phyloP scores from a whole-genome alignment of 2,797 vertebrate genomes.

The Girardinus metallicus region DNA sequence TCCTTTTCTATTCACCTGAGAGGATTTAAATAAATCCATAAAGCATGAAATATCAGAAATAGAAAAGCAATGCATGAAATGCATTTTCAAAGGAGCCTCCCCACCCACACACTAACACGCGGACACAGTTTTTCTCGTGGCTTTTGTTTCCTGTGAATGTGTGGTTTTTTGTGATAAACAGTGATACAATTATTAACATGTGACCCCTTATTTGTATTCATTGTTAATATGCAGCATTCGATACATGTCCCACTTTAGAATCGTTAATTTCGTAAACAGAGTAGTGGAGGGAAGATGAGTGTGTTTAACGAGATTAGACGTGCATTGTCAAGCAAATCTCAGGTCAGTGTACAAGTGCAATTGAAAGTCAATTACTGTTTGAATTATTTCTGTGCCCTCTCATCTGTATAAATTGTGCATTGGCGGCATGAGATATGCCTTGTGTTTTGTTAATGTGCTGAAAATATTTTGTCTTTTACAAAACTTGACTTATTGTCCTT shows the following conservation, averaged over 20 bases:
- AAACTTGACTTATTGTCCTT: too few species aligned
- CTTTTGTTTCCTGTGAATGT: constrained; percentile 48
- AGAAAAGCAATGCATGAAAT: constrained; percentile 79
- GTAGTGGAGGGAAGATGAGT: constrained; percentile 81
- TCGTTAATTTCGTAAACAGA: constrained; percentile 85
- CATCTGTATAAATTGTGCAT: constrained; percentile 62
- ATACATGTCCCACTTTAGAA: constrained; percentile 78
- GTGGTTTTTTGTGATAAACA: constrained; percentile 65
- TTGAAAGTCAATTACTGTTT: constrained; percentile 82
- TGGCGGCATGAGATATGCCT: constrained; percentile 57
- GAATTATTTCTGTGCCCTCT: constrained; percentile 72
- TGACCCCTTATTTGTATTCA: constrained; percentile 73
- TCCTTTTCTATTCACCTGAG: constrained; percentile 81
- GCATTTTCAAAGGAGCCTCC: constrained; percentile 72
- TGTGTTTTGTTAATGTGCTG: constrained; percentile 39
- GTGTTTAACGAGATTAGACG: constrained; percentile 87
- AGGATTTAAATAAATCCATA: constrained; percentile 83
- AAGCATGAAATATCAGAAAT: constrained; percentile 81
- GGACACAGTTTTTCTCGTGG: constrained; percentile 37
- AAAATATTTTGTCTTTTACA: constrained; percentile 6
- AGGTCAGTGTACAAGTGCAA: constrained; percentile 80
- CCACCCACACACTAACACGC: constrained; percentile 65
- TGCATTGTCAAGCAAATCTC: constrained; percentile 84
- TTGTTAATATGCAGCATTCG: constrained; percentile 73
- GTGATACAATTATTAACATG: constrained; percentile 63